phyloP scores from a whole-genome alignment of 1,140 invertebrate species.

The Hylyphantes graminicola region DNA sequence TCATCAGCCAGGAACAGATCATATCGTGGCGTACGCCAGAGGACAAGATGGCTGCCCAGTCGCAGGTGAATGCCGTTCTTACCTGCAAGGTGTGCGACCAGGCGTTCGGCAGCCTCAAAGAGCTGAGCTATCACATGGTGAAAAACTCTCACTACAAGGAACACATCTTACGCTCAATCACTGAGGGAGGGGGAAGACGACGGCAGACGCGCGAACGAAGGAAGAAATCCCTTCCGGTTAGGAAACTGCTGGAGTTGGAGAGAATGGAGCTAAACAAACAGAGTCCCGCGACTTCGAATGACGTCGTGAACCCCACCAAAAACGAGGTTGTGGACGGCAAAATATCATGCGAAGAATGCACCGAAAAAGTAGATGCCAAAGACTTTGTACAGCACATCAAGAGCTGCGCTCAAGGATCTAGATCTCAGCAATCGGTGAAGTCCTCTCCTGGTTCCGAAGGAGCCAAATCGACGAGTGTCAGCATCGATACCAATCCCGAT shows the following conservation, averaged over 20 bases:
- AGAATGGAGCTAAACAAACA: constrained; percentile 82
- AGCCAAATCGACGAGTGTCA: constrained; percentile 64
- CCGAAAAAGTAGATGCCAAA: constrained; percentile 92
- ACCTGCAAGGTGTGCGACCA: constrained; percentile 98
- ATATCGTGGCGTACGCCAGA: constrained; percentile 95
- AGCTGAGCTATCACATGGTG: constrained; percentile 98
- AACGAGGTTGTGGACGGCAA: constrained; percentile 59
- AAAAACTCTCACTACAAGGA: constrained; percentile 98
- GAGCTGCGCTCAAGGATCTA: constrained; percentile 68
- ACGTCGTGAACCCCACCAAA: constrained; percentile 57
- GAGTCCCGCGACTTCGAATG: constrained; percentile 73
- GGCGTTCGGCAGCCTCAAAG: constrained; percentile 93
- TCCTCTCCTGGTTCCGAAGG: constrained; percentile 56
- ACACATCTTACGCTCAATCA: constrained; percentile 91
- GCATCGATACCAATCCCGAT: constrained; percentile 64
- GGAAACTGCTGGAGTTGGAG: constrained; percentile 90
- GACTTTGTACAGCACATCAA: constrained; percentile 93
- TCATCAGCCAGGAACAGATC: constrained; percentile 95
- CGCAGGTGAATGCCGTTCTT: constrained; percentile 91
- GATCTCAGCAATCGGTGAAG: constrained; percentile 58
- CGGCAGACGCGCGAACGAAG: constrained; percentile 85
- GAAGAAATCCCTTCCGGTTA: constrained; percentile 92
- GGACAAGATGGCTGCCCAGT: constrained; percentile 75
- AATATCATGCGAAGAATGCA: constrained; percentile 96
- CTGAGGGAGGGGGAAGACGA: constrained; percentile 83